Conservation (phyloP, 2,888 invertebrate genomes). For the Lucinisca nassula region DNA sequence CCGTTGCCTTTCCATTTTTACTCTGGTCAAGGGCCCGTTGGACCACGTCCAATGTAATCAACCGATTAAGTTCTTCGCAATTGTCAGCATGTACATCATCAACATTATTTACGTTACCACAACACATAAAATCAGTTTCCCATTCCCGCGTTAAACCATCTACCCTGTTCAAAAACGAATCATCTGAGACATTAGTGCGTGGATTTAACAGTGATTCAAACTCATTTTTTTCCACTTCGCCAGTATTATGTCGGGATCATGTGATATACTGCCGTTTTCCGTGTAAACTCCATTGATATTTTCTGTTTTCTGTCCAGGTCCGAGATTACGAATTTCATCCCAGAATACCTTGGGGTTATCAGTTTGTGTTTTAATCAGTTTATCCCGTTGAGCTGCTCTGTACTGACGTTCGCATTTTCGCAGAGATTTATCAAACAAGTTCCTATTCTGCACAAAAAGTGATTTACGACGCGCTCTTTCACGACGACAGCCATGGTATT, state of each 20-base stretch:
- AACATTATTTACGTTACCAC: not conserved
- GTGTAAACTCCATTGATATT: not conserved
- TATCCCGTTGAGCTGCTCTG: not conserved
- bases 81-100: not conserved
- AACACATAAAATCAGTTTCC: not conserved
- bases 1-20: slow-evolving; percentile 8
- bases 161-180: slow-evolving; percentile 15
- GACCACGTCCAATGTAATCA: not conserved
- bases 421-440: slow-evolving; percentile 18
- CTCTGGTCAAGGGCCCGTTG: not conserved
- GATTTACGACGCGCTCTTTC: not conserved
- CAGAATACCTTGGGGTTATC: slow-evolving; percentile 30
- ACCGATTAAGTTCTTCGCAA: not conserved
- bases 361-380: not conserved
- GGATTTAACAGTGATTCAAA: not conserved
- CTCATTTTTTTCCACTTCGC: not conserved
- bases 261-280: slow-evolving; percentile 13
- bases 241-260: slow-evolving; percentile 4
- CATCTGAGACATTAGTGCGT: not conserved
- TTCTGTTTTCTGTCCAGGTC: not conserved
- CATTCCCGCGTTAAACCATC: not conserved
- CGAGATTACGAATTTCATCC: slow-evolving; percentile 18
- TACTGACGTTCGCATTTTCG: not conserved
- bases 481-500: not conserved
- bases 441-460: not conserved